These are phyloP conservation scores for Eupsilia transversa DNA, from an alignment of 2,888 invertebrate genomes.

Conservation along the genomic window DNA sequence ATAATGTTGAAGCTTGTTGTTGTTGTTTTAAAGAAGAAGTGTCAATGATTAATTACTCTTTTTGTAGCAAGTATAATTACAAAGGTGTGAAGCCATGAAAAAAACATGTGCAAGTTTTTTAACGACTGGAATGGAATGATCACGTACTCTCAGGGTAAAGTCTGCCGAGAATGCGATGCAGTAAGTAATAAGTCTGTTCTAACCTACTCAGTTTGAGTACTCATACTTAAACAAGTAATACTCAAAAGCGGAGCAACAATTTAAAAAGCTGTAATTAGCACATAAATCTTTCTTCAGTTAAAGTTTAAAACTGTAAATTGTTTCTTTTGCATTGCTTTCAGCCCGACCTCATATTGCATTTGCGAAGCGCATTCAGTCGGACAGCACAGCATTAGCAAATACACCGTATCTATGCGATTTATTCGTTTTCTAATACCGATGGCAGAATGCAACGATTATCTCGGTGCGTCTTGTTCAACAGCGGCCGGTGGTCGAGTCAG, in stretches of 20 bases:
- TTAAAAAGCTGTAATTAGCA: slow-evolving; percentile 34
- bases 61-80: slow-evolving; percentile 11
- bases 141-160: slow-evolving; percentile 34
- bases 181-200: slow-evolving; percentile 15
- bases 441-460: slow-evolving; percentile 78
- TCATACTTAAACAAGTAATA: slow-evolving; percentile 23
- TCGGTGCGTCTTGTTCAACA: slow-evolving; percentile 69
- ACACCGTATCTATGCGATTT: slow-evolving; percentile 83
- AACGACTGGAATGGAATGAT: slow-evolving; percentile 17
- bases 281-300: slow-evolving; percentile 31
- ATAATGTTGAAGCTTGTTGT: background rate
- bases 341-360: slow-evolving; percentile 65
- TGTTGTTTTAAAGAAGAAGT: background rate
- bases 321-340: slow-evolving; percentile 55
- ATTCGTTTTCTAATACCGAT: slow-evolving; percentile 87
- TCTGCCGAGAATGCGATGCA: slow-evolving; percentile 8
- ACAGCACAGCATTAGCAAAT: slow-evolving; percentile 76
- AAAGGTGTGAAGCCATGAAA: slow-evolving; percentile 15
- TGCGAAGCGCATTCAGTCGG: slow-evolving; percentile 61
- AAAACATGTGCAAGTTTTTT: slow-evolving; percentile 17
- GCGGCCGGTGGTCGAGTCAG: slow-evolving; percentile 72
- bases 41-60: background rate
- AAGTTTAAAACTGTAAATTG: slow-evolving; percentile 49
- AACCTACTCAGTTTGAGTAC: too few relatives aligned
- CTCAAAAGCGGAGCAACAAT: slow-evolving; percentile 29